Evolutionary conservation across 2,797 vertebrate species (phyloP).

Genomic region (Epinephelus awoara): DNA sequence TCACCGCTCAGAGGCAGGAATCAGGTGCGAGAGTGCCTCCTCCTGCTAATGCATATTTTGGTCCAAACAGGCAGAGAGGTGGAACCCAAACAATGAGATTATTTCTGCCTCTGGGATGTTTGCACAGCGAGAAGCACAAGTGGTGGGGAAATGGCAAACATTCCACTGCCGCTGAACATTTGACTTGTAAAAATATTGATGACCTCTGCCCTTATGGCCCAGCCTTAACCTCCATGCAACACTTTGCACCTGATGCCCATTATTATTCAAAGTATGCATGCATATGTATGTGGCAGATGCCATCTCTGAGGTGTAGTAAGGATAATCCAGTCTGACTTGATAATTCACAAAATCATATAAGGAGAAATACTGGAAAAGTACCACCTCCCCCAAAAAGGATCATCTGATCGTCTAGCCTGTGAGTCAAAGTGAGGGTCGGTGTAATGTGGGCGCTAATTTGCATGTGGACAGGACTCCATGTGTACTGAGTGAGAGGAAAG

Average conservation of each 20-base stretch:
- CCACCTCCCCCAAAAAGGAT: neutral
- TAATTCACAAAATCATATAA: conserved; percentile 1
- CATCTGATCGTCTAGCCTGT: conserved; percentile 7
- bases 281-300: neutral
- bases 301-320: neutral
- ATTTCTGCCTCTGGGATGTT: conserved; percentile 9
- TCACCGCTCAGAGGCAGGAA: neutral
- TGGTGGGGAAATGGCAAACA: neutral
- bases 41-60: neutral
- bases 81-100: neutral
- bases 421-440: conserved; percentile 34
- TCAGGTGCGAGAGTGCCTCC: neutral
- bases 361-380: conserved; percentile 26
- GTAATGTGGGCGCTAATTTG: conserved; percentile 21
- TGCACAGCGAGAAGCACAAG: conserved; percentile 26
- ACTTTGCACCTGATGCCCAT: neutral
- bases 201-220: neutral
- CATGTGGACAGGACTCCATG: conserved; percentile 41
- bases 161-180: conserved; percentile 21
- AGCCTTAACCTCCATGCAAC: neutral
- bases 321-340: neutral
- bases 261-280: neutral
- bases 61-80: neutral
- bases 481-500: conserved; percentile 54
- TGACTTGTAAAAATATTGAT: neutral